Percentiles rank a stretch among this genome's conserved stretches.
Evolutionary conservation across 2,113 vertebrate genomes (phyloP).

Genomic region (Lophotis ruficrista): DNA sequence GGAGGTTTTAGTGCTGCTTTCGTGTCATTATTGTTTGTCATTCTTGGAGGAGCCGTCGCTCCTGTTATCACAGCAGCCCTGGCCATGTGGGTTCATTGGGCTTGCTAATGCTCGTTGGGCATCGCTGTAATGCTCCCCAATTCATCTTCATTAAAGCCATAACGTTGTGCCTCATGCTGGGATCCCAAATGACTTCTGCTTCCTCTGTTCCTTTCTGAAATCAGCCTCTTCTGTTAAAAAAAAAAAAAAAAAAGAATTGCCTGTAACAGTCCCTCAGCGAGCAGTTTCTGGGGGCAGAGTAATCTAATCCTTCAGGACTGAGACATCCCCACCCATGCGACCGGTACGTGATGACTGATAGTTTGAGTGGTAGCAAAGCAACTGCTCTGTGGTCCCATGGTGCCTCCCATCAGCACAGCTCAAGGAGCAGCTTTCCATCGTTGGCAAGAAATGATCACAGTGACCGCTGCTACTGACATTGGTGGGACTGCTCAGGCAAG

Average conservation of each 20-base stretch:
- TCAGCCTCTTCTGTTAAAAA: not conserved
- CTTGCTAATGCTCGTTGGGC: not conserved
- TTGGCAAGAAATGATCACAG: not conserved
- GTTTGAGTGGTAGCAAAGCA: not conserved
- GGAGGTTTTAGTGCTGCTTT: not conserved
- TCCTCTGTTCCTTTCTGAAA: not conserved
- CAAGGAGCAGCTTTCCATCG: not conserved
- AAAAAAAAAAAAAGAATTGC: not conserved
- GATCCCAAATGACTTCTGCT: not conserved
- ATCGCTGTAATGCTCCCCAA: rapidly evolving
- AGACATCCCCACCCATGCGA: not conserved
- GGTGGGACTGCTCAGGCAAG: rapidly evolving
- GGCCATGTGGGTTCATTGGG: rapidly evolving
- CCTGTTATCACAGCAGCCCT: not conserved
- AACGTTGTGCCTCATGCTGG: not conserved
- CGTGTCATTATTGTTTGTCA: not conserved
- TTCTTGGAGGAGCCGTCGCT: not conserved
- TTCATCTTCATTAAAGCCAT: not conserved
- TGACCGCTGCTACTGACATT: not conserved
- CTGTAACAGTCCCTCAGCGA: not conserved
- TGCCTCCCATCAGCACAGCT: not conserved
- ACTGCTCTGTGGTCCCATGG: rapidly evolving
- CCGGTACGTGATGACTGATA: not conserved
- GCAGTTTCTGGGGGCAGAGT: not conserved
- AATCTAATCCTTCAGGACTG: not conserved